Evolutionary conservation across 2,888 invertebrate species (phyloP), one percentile per base, ranked within the genome.

Genomic region (Acholoe squamosa): DNA sequence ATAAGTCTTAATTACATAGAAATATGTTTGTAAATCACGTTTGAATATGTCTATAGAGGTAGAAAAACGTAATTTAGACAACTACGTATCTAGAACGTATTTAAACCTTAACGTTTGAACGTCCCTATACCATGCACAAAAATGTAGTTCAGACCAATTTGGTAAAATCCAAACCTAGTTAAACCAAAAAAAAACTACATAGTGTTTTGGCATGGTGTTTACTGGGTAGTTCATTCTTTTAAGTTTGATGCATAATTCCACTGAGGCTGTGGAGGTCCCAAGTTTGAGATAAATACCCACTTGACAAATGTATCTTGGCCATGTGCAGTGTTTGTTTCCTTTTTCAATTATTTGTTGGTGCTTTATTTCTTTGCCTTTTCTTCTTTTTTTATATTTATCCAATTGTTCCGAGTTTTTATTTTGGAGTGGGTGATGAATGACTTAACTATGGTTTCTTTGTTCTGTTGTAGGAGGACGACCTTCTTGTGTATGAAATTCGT

Each of bases 401-500:
- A 5, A 71, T 71, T 16, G 25, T 71, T 71, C 28, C 3, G 71
- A 71, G 25, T 71, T 71, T 71, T 71, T 71, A n/a, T 61, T 61
- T 61, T n/a, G 19, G 71, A 28, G 5, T 19, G 61, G n/a, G 19
- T 61, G 61, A 61, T 61, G 19, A 19, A 61, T 61, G 61, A 61
- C 61, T 61, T 61, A 3, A 61, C 22, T 19, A 61, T 61, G n/a
- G 61, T 14, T 61, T 71, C 31, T 89, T 51, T 71, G 25, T 51
- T 76, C 3, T 71, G 52, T 80, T 80, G 22, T 84, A 90, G 90
- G 90, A 12, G 80, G 80, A 80, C 90, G 5, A 52, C 14, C 84
- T 90, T 54, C 80, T 22, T 25, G 10, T 90, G 90, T 33, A 22
- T 90, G 12, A 90, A 80, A 34, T 90, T 90, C 34, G 56, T 90